Evolutionary conservation across 2,113 vertebrate genomes (phyloP), one percentile per base, ranked within the genome.

Genomic region (Apistogramma diplotaenia): DNA sequence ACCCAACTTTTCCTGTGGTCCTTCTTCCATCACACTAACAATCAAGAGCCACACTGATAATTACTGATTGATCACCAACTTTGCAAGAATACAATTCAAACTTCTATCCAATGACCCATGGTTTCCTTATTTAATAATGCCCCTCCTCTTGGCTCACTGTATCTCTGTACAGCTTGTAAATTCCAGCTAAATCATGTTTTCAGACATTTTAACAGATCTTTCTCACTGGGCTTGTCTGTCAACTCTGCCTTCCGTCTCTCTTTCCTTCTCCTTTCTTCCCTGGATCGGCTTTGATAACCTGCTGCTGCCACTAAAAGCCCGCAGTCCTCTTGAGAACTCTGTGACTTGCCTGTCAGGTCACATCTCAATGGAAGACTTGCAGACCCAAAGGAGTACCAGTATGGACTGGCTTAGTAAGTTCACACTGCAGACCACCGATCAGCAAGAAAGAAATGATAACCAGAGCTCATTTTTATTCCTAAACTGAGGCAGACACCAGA

Each of bases 331-430:
- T 80, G 97, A 97, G 94, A 98, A 93, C 94, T 98, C 97, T 23
- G 94, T 97, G 96, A 96, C 97, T 93, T 99, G 97, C 93, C 96
- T 99, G 89, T 96, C 97, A 76, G 95, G 96, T 76, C 96, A 93
- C 94, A 95, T 96, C 40, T 86, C 94, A 81, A 96, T 97, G 6
- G 97, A 98, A 90, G 96, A 97, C 79, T 90, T 97, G 88, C 93
- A 94, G 91, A 94, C 93, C 92, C 96, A 94, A 84, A 96, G 95
- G 94, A 97, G 96, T 93, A 94, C 95, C 94, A 98, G 97, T 94
- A 94, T 96, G 96, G 98, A 97, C 97, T 98, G 97, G 97, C 97
- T 98, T 89, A 97, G 98, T 98, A 98, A 99, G 98, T 99, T 79
- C 60, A 85, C 74, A 55, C 76, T 70, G 85, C 81, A 77, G 85